phyloP scores from a whole-genome alignment of 30 jellyfish, hydroid and myxozoan genomes.

The Pelagia noctiluca region DNA sequence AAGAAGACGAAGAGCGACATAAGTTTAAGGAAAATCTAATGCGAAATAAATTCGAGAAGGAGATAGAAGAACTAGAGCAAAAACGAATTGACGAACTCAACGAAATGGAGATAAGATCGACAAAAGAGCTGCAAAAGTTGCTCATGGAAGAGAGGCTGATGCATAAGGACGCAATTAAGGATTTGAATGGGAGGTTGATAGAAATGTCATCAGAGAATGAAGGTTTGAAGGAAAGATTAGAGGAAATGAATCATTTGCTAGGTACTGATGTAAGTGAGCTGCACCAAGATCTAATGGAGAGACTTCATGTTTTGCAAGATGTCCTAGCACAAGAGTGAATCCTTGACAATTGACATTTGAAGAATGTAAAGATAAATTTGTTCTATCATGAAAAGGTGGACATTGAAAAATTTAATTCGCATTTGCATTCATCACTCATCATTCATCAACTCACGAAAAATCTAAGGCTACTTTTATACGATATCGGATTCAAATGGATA shows the following conservation, averaged over 20 bases:
- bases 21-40: conserved; percentile 24
- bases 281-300: conserved; percentile 41
- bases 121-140: conserved; percentile 60
- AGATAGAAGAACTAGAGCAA: conserved; percentile 43
- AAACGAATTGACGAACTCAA: conserved; percentile 35
- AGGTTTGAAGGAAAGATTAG: conserved; percentile 25
- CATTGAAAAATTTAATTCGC: too few species aligned
- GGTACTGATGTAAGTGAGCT: conserved; percentile 37
- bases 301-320: conserved; percentile 17
- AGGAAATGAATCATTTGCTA: conserved; percentile 19
- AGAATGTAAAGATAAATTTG: too few species aligned
- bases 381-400: too few species aligned
- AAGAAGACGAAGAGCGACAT: conserved; percentile 54
- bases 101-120: conserved; percentile 55
- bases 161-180: conserved; percentile 49
- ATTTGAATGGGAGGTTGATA: conserved; percentile 43
- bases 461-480: too few species aligned
- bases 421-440: too few species aligned
- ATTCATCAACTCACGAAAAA: too few species aligned
- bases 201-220: conserved; percentile 43
- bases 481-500: too few species aligned
- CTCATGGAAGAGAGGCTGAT: conserved; percentile 61
- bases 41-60: conserved; percentile 37
- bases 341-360: too few species aligned
- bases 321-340: conserved; percentile 27